Evolutionary conservation across 2,888 invertebrate species (phyloP).

Genomic region (Clunio marinus): DNA sequence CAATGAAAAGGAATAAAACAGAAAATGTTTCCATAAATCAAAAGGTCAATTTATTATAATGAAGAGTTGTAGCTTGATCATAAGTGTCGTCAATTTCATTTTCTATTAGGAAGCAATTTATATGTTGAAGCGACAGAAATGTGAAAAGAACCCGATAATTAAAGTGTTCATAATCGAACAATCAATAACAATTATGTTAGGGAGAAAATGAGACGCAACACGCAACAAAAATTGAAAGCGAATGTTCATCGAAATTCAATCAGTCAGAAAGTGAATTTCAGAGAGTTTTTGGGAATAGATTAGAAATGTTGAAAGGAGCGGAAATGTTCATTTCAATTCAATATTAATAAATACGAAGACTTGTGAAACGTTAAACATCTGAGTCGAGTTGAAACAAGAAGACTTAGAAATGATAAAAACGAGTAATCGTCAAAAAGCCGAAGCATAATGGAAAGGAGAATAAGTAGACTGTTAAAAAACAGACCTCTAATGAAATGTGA

Average conservation of each 20-base stretch:
- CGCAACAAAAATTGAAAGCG: neutral
- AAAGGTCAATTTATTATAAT: constrained; percentile 15
- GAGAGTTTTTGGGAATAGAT: neutral
- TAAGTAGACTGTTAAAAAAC: constrained; percentile 14
- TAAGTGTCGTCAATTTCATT: no score
- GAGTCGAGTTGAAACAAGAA: neutral
- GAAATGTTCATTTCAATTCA: constrained; percentile 32
- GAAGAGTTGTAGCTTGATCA: no score
- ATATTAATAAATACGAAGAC: no score
- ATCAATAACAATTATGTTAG: constrained; percentile 20
- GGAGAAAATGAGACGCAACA: neutral
- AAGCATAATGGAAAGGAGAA: neutral
- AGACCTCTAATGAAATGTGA: constrained; percentile 36
- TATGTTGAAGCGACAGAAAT: neutral
- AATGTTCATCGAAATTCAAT: constrained; percentile 25
- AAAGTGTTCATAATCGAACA: constrained; percentile 14
- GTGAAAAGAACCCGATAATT: neutral
- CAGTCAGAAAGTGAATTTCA: neutral
- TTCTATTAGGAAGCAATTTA: neutral
- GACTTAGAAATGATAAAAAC: constrained; percentile 1
- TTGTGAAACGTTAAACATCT: constrained; percentile 13
- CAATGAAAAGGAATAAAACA: no score
- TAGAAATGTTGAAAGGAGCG: neutral
- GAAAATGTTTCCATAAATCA: constrained; percentile 15
- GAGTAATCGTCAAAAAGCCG: neutral